Evolutionary conservation across 2,888 invertebrate species (phyloP), one percentile per base, ranked within the genome.

Genomic region (Caenorhabditis panamensis): DNA sequence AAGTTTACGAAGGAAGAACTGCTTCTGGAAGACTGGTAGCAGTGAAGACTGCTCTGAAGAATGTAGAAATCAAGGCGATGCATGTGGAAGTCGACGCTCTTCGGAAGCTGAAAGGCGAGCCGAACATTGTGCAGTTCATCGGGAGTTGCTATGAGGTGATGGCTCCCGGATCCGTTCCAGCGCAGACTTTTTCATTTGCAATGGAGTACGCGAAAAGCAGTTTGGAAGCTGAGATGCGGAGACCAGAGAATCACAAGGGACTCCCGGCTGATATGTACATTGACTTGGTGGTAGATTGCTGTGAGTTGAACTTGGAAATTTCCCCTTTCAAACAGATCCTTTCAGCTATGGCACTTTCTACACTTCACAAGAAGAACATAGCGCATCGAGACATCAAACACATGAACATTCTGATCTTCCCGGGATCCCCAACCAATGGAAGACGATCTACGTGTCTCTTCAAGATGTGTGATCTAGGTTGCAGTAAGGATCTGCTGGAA

Each of bases 381-480:
- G 84, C 79, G 26, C 84, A 84, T 47, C 59, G 84, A 4, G 84
- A 84, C 49, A 83, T 84, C 51, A 84, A 84, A 49, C 81, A 82
- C 56, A 72, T 82, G 69, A 84, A 84, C 51, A 83, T 84, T 28
- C 75, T 84, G 1, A 22, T 79, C 9, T 84, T 83, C 41, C 68
- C 68, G 2, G 79, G 77, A 20, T 26, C 77, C 0, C 67, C 71
- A 16, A 79, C 72, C 22, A 67, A 66, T 47, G 77, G 79, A 22
- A 20, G 78, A 47, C 78, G 79, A 22, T 84, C 82, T 0, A 37
- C 22, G 0, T 63, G 71, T 61, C 26, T 82, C 16, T 84, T 84
- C 77, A 84, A 84, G 54, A 44, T 84, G n/a, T 84, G 84, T 64
- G 84, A 84, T 58, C 64, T 84, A 53, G 84, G 84, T 22, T 72